phyloP scores from a whole-genome alignment of 1,140 invertebrate genomes.

The Microplitis demolitor region DNA sequence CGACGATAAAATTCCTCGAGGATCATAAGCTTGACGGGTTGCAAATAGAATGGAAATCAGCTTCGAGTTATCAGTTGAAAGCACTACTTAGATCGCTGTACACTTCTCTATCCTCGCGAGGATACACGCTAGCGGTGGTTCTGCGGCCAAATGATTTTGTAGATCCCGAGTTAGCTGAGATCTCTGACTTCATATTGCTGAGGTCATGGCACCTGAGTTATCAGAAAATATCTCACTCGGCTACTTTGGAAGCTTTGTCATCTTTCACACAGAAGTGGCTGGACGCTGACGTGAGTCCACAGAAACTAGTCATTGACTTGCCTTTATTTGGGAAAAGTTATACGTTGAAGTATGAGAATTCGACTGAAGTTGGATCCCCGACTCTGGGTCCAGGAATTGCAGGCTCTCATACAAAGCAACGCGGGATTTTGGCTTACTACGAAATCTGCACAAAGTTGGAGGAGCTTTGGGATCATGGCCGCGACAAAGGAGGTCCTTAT shows the following conservation, averaged over 20 bases:
- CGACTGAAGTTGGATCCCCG: conserved; percentile 51
- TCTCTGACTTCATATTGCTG: conserved; percentile 50
- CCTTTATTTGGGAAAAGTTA: conserved; percentile 70
- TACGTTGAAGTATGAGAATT: conserved; percentile 57
- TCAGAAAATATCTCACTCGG: conserved; percentile 42
- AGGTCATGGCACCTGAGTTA: conserved; percentile 48
- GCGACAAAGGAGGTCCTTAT: conserved; percentile 75
- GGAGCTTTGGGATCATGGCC: conserved; percentile 65
- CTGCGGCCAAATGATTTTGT: conserved; percentile 41
- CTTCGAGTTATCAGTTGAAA: conserved; percentile 32
- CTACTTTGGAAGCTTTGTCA: conserved; percentile 40
- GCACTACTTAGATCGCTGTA: conserved; percentile 34
- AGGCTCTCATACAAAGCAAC: conserved; percentile 70
- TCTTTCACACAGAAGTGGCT: conserved; percentile 41
- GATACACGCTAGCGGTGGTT: conserved; percentile 41
- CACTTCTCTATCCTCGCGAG: conserved; percentile 30
- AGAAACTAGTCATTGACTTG: conserved; percentile 68
- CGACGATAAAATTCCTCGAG: conserved; percentile 62
- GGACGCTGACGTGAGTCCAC: conserved; percentile 55
- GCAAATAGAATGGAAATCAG: conserved; percentile 67
- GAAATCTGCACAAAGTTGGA: conserved; percentile 73
- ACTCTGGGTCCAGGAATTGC: conserved; percentile 59
- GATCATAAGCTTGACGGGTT: conserved; percentile 68
- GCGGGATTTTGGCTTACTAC: conserved; percentile 70
- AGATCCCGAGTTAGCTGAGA: conserved; percentile 40